Base-by-base conservation (phyloP, 2,888 invertebrate genomes). In the Pelosia muscerda region DNA sequence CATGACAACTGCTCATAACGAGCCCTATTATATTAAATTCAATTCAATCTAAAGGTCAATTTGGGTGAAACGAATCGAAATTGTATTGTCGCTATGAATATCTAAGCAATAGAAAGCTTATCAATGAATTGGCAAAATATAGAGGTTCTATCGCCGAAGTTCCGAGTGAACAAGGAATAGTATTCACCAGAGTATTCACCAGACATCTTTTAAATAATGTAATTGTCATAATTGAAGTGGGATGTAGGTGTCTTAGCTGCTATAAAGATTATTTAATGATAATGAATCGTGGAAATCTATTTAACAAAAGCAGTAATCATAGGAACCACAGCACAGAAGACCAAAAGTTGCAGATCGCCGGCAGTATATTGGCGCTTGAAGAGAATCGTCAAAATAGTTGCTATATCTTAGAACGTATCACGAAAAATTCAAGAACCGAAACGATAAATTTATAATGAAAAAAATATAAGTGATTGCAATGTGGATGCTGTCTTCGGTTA, bases 401-500 rank as follows among this genome's bases (percentile, higher is more conserved):
- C 28, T 28, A 8, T 31, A 31, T 31, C 9, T 31, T 31, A 31
- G 4, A 31, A 31, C 10, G 31, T 31, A 10, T 28, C 28, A 28
- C 28, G 28, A 8, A 10, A 31, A n/a, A n/a, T n/a, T n/a, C n/a
- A n/a, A n/a, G n/a, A n/a, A n/a, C n/a, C n/a, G n/a, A 64, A 56
- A 42, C n/a, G 26, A 56, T 25, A 34, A 34, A 25, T 56, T 34
- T n/a, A n/a, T n/a, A 23, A 25, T 66, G 61, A 73, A 60, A 74
- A 15, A 15, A 15, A 38, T 73, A 58, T 66, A 75, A 67, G 74
- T 68, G 60, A 68, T 73, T 76, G 76, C 73, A 81, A 77, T 78
- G 77, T 81, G 76, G 78, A 73, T 77, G 81, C 78, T 81, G 81
- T 88, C 88, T 85, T 88, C 86, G 78, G 88, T 87, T 90, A 90